Base-by-base conservation (phyloP, 1,140 invertebrate species). In the Leptinotarsa texana region DNA sequence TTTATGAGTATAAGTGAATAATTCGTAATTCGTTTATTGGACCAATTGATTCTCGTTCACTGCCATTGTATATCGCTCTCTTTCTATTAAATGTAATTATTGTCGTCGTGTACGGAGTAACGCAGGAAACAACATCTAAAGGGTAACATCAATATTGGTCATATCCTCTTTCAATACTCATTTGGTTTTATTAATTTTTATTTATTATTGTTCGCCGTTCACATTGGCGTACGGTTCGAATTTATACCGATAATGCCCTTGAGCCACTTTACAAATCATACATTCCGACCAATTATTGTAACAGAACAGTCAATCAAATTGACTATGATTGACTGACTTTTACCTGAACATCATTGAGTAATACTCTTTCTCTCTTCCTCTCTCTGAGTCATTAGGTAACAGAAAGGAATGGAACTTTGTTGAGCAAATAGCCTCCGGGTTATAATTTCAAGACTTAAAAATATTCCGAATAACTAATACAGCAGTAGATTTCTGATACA, bases 1-100 rank as follows among this genome's bases (percentile, higher is more conserved):
- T 82, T 83, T 83, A 83, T 81, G 82, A 81, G 78, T 82, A 79
- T 79, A 79, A 82, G 80, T 81, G 80, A 83, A 83, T 83, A 81
- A 82, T 80, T 76, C 74, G 73, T 74, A 75, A 75, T 78, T 79
- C 78, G 78, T 83, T 83, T 82, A 83, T 81, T 81, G 80, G 80
- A 77, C 81, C 81, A 82, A 82, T 82, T 82, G 81, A 82, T 82
- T 82, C 77, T 81, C 77, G 78, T 78, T 79, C 78, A 75, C 73
- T 79, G 77, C 73, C 76, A 79, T 79, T 79, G 78, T 79, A 72
- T 62, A 4, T 57, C 65, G 49, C 63, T 76, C 77, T 79, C 77
- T 79, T 69, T 79, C 72, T 66, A 70, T 61, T 71, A 63, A 75
- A 72, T 73, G 74, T 79, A 79, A 79, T 79, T 75, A 65, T 65